Percentiles rank a stretch among this genome's conserved stretches.
Conservation (phyloP, 2,888 invertebrate genomes). For the Papilio elwesi region DNA sequence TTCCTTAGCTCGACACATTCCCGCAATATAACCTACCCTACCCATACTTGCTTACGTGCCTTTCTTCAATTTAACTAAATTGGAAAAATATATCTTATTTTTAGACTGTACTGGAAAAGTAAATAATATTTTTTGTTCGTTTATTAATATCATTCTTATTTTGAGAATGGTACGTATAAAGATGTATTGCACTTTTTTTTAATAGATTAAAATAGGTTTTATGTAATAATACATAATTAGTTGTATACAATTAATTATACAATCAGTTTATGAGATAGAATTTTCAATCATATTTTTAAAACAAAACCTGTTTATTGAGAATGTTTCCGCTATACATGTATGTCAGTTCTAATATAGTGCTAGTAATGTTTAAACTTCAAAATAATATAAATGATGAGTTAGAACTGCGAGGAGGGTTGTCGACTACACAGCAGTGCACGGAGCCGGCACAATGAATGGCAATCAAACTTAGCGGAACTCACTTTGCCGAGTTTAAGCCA, state of each 20-base stretch:
- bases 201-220: too few relatives aligned
- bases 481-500: conserved; percentile 47
- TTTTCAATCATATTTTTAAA: too few relatives aligned
- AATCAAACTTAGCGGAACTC: conserved; percentile 63
- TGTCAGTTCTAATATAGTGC: background rate
- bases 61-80: conserved; percentile 24
- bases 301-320: too few relatives aligned
- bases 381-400: conserved; percentile 30
- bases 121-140: background rate
- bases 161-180: too few relatives aligned
- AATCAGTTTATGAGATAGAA: too few relatives aligned
- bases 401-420: conserved; percentile 3
- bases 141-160: too few relatives aligned
- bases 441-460: conserved; percentile 55
- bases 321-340: too few relatives aligned
- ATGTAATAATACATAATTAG: too few relatives aligned
- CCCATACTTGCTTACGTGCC: conserved; percentile 14
- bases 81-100: background rate
- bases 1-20: conserved; percentile 53
- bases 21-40: conserved; percentile 36
- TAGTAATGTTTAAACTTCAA: conserved; percentile 11
- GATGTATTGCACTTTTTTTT: too few relatives aligned
- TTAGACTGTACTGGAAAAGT: background rate
- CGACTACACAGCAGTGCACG: conserved; percentile 5
- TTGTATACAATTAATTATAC: too few relatives aligned